Evolutionary conservation across 2,888 invertebrate genomes (phyloP).

Genomic region (Volucella inanis): DNA sequence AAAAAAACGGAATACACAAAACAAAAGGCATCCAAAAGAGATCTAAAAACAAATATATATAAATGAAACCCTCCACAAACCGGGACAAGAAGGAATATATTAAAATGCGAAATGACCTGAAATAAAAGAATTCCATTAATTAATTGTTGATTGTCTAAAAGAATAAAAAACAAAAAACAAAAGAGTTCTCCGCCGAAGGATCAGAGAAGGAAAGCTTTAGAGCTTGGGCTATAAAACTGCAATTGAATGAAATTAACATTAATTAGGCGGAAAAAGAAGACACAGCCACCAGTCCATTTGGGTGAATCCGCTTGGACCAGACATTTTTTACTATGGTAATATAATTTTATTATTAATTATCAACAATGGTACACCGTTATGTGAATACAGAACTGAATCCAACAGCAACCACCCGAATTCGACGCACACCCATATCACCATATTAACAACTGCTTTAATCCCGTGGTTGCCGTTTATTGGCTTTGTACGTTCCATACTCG

Average conservation of each 20-base stretch:
- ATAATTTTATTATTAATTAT: constrained; percentile 53
- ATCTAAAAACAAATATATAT: not conserved
- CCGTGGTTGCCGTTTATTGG: constrained; percentile 25
- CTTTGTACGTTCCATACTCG: not conserved
- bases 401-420: constrained; percentile 9
- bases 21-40: not conserved
- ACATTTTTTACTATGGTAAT: constrained; percentile 15
- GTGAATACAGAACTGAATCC: not conserved
- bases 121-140: constrained; percentile 27
- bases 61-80: constrained; percentile 4
- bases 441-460: constrained; percentile 34
- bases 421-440: not conserved
- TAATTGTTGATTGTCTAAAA: constrained; percentile 23
- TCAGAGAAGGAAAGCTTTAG: not conserved
- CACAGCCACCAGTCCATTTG: constrained; percentile 30
- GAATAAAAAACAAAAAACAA: not conserved
- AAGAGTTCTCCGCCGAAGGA: not conserved
- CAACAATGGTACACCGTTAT: not conserved
- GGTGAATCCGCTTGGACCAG: constrained; percentile 28
- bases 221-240: constrained; percentile 13
- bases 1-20: constrained; percentile 20
- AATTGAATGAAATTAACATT: constrained; percentile 23
- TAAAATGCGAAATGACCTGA: constrained; percentile 33
- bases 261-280: constrained; percentile 8
- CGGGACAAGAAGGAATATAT: constrained; percentile 9